phyloP scores from a whole-genome alignment of 2,888 invertebrate species.

The Leptopilina syphax region DNA sequence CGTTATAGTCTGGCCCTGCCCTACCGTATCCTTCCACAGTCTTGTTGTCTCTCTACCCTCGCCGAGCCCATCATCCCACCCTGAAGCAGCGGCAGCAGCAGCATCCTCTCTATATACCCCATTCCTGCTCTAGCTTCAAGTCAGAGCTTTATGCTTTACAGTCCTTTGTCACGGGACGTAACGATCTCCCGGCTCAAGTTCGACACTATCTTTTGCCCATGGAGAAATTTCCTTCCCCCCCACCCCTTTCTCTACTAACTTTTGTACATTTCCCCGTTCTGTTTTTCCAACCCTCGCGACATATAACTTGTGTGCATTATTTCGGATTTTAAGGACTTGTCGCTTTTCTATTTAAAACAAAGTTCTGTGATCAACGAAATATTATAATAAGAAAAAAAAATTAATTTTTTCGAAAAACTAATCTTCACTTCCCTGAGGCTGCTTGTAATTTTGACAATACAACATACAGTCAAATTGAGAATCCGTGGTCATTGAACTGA shows the following conservation, averaged over 20 bases:
- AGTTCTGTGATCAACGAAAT: too few relatives aligned
- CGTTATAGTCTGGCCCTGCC: constrained; percentile 34
- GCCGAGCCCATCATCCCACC: constrained; percentile 36
- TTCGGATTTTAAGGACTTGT: background rate
- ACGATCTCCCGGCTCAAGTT: constrained; percentile 58
- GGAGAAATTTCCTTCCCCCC: constrained; percentile 40
- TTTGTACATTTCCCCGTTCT: constrained; percentile 20
- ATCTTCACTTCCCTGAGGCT: too few relatives aligned
- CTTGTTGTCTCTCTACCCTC: constrained; percentile 34
- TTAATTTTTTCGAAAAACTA: too few relatives aligned
- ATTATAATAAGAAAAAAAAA: too few relatives aligned
- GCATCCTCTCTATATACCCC: constrained; percentile 44
- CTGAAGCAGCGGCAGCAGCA: constrained; percentile 37
- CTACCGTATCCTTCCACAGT: constrained; percentile 16
- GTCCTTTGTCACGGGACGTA: constrained; percentile 63
- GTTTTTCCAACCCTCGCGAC: constrained; percentile 19
- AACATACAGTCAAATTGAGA: too few relatives aligned
- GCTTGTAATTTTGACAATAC: too few relatives aligned
- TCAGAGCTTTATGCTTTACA: constrained; percentile 62
- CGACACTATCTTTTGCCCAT: constrained; percentile 55
- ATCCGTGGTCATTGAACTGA: accelerated
- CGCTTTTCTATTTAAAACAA: background rate
- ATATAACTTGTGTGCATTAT: background rate
- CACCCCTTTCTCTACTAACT: background rate
- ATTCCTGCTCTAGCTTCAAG: constrained; percentile 50